These are phyloP conservation scores for Zaprionus lineosus DNA, from an alignment of 2,888 invertebrate species.

Conservation along the genomic window DNA sequence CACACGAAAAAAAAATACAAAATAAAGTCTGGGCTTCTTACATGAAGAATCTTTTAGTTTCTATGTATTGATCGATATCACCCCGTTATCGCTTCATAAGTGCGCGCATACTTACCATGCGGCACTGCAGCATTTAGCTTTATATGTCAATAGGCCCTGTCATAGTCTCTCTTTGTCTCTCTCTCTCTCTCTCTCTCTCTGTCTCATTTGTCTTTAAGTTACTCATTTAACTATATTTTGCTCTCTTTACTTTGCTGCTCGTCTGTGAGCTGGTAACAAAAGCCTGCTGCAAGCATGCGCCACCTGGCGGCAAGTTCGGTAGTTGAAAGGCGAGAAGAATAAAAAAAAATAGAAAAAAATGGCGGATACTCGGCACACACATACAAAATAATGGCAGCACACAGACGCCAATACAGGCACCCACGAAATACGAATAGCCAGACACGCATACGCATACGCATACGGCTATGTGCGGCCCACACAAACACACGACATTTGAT, in stretches of 20 bases:
- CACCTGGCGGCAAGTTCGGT: conserved; percentile 22
- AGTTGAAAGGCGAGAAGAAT: background rate
- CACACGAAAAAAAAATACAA: conserved; percentile 66
- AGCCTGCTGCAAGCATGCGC: conserved; percentile 25
- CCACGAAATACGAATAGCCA: conserved; percentile 14
- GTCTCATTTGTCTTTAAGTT: conserved; percentile 4
- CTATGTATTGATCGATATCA: conserved; percentile 34
- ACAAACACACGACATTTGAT: conserved; percentile 13
- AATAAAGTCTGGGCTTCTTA: conserved; percentile 24
- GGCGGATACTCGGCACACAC: background rate
- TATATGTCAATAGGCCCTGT: conserved; percentile 40
- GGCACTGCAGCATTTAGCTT: conserved; percentile 53
- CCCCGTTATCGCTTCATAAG: conserved; percentile 70
- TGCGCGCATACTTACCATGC: conserved; percentile 81
- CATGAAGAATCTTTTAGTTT: no score
- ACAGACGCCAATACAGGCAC: conserved; percentile 6
- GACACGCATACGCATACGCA: conserved; percentile 12
- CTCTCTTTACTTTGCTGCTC: background rate
- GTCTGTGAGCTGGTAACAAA: conserved; percentile 27
- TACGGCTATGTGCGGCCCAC: conserved; percentile 16
- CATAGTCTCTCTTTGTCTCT: conserved; percentile 40
- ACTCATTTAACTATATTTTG: conserved; percentile 17
- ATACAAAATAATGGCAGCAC: conserved; percentile 1
- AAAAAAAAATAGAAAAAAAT: conserved; percentile 13
- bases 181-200: conserved; percentile 18